Base-by-base conservation (phyloP, 2,888 invertebrate genomes). In the Epinotia ramella region DNA sequence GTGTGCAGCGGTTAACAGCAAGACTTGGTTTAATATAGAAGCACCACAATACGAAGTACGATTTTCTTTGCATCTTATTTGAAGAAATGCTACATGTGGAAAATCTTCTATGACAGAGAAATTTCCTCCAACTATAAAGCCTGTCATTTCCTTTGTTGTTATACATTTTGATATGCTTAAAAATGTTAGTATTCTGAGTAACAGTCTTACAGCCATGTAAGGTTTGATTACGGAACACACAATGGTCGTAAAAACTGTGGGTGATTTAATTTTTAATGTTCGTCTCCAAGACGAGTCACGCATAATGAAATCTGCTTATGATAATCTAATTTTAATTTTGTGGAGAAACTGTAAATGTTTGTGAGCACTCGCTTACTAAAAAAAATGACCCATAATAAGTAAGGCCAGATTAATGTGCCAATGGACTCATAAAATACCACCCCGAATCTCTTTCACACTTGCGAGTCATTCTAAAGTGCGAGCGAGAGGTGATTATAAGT, bases 21-120 rank as follows among this genome's bases (percentile, higher is more conserved):
- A 24, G 1, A 20, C 57, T 57, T 68, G 57, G 57, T 44, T 68
- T 59, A 68, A 1, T 20, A 68, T 68, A 4, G 68, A 68, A 16
- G 57, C 40, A 9, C 68, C 68, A 13, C 68, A 68, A 12, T 28
- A 66, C 12, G 18, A 18, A 16, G 57, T 20, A 11, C 12, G 9
- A 16, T 1, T 0, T 9, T 9, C 7, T 20, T 59, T 57, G 13
- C 57, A 68, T 16, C 16, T 57, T 16, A 68, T 68, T 20, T 59
- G 9, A 57, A 68, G 68, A 44, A 57, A 57, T 59, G 57, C 68
- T 11, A 57, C 57, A 20, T 68, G 68, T 44, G 68, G 68, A n/a
- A 68, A 68, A 40, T 57, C 40, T 44, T 68, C 24, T 24, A 68
- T 57, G 18, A 4, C 24, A 0, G 68, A 68, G 20, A 9, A n/a